phyloP scores from a whole-genome alignment of 1,140 invertebrate species.

The Drosophila kurseongensis region DNA sequence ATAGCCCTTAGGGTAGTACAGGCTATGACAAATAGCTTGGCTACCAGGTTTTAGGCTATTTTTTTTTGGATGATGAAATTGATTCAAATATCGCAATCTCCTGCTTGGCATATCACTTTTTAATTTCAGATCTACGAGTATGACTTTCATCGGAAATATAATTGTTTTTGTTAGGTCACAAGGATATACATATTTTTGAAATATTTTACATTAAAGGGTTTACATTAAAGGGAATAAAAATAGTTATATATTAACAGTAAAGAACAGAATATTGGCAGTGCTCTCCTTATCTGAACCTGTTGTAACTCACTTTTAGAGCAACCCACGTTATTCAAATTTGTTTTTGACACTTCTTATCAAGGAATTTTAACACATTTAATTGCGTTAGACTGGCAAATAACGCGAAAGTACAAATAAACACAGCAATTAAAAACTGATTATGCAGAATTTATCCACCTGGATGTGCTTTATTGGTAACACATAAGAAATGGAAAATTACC shows the following conservation, averaged over 20 bases:
- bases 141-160: neutral
- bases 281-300: neutral
- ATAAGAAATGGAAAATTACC: constrained; percentile 6
- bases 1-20: constrained; percentile 13
- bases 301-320: constrained; percentile 14
- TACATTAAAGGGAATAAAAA: no score
- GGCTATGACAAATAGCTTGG: constrained; percentile 1
- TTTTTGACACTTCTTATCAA: constrained; percentile 47
- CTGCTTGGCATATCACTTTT: neutral
- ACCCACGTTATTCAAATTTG: constrained; percentile 16
- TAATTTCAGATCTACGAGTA: neutral
- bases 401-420: neutral
- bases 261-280: neutral
- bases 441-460: neutral
- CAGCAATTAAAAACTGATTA: neutral
- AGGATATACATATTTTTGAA: no score
- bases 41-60: neutral
- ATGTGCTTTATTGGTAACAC: neutral
- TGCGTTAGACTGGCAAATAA: neutral
- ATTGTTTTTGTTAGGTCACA: no score
- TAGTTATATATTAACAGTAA: no score
- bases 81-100: no score
- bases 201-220: no score
- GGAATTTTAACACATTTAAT: neutral
- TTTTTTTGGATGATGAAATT: neutral